phyloP scores from a whole-genome alignment of 2,113 vertebrate species.

The Guaruba guarouba region DNA sequence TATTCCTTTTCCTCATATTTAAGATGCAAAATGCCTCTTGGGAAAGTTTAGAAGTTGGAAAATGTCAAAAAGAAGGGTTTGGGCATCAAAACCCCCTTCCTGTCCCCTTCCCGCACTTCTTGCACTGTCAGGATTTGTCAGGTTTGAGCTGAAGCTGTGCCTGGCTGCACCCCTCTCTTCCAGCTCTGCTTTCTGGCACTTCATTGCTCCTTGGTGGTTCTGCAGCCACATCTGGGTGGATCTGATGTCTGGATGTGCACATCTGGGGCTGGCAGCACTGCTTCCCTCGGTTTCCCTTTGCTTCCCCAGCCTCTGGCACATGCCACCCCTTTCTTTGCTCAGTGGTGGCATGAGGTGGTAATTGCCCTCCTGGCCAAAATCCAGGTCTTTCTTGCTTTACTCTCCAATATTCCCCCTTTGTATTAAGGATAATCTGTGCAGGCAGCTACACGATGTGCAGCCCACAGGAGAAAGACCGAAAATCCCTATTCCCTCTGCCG shows the following conservation, averaged over 20 bases:
- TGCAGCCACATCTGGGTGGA: background rate
- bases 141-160: background rate
- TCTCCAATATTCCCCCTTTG: background rate
- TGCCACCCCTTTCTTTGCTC: background rate
- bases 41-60: background rate
- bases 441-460: background rate
- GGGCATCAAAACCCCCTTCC: background rate
- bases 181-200: background rate
- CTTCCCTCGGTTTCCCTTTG: rapidly evolving
- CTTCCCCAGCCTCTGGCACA: background rate
- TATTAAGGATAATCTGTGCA: background rate
- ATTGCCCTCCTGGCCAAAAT: rapidly evolving
- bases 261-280: background rate
- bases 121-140: background rate
- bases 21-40: background rate
- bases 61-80: background rate
- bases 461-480: background rate
- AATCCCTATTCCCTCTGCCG: background rate
- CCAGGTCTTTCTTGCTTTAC: background rate
- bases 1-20: background rate
- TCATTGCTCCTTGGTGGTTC: background rate
- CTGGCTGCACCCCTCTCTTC: background rate
- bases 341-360: rapidly evolving
- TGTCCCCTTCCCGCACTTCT: background rate
- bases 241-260: background rate